phyloP scores from a whole-genome alignment of 2,888 invertebrate genomes.

The Amphipyra berbera region DNA sequence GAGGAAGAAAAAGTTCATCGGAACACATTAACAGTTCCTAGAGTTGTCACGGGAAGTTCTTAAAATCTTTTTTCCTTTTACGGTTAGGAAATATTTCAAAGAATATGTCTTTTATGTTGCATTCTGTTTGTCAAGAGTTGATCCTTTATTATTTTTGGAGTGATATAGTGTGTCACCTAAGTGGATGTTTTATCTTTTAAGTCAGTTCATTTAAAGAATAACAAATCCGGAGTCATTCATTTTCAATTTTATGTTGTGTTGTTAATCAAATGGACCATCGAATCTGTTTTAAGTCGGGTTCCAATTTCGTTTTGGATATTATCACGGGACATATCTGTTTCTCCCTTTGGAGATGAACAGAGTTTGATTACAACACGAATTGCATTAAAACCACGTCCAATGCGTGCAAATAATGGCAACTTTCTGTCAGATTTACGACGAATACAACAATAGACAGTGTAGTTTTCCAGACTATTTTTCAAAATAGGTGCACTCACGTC shows the following conservation, averaged over 20 bases:
- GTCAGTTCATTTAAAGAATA: slow-evolving; percentile 31
- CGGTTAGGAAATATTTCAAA: slow-evolving; percentile 49
- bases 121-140: slow-evolving; percentile 44
- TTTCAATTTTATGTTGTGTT: slow-evolving; percentile 30
- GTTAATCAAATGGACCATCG: slow-evolving; percentile 12
- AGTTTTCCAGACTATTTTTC: slow-evolving; percentile 22
- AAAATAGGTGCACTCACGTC: slow-evolving; percentile 42
- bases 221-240: slow-evolving; percentile 26
- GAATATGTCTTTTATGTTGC: slow-evolving; percentile 48
- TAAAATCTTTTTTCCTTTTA: slow-evolving; percentile 54
- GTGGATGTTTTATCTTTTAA: slow-evolving; percentile 35
- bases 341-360: too few relatives aligned
- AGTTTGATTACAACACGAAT: too few relatives aligned
- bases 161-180: slow-evolving; percentile 37
- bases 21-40: slow-evolving; percentile 58
- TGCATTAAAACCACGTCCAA: too few relatives aligned
- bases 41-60: slow-evolving; percentile 57
- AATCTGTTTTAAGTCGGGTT: slow-evolving; percentile 5
- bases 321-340: too few relatives aligned
- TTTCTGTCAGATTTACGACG: slow-evolving; percentile 6
- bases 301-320: slow-evolving; percentile 3
- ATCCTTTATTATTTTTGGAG: slow-evolving; percentile 46
- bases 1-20: slow-evolving; percentile 50
- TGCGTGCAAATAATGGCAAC: too few relatives aligned
- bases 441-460: slow-evolving; percentile 20